Evolutionary conservation across 1,140 invertebrate genomes (phyloP), one percentile per base, ranked within the genome.

Genomic region (Apis florea): DNA sequence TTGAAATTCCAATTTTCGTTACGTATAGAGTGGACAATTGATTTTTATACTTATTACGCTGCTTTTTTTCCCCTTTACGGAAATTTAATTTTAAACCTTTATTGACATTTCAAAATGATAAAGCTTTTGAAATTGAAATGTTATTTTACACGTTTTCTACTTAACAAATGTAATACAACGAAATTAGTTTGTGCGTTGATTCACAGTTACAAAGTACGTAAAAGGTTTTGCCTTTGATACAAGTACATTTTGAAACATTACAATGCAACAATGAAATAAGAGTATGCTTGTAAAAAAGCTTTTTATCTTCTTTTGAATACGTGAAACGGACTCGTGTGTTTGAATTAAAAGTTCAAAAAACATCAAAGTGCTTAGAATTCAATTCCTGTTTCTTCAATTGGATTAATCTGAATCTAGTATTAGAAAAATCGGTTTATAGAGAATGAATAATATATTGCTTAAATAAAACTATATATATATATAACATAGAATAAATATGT

Each of bases 21-120:
- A 61, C 1, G 11, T n/a, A 67, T 15, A n/a, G 21, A 67, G 31
- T 21, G 40, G 1, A n/a, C 64, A 13, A 67, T 67, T 12, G 6
- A 47, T 40, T 67, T 67, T 49, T 67, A 49, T 26, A 49, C 64
- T 67, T 67, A 67, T 67, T 61, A 61, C 59, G 21, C 13, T n/a
- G 6, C 19, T 0, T 47, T 8, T 67, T 13, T 47, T n/a, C 40
- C 12, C 12, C 19, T 21, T 21, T 9, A 11, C 26, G 0, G 11
- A n/a, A n/a, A 67, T 47, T 40, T 47, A n/a, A 40, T 67, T 67
- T 67, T 13, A 26, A 49, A n/a, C 11, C 31, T 67, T 67, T 47
- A 67, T 67, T 49, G 31, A 49, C 21, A n/a, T 2, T 12, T 6
- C 12, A 67, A 49, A 40, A n/a, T n/a, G 17, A 67, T 49, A 12